Conservation (phyloP, 2,888 invertebrate genomes). For the Apotomis betuletana region DNA sequence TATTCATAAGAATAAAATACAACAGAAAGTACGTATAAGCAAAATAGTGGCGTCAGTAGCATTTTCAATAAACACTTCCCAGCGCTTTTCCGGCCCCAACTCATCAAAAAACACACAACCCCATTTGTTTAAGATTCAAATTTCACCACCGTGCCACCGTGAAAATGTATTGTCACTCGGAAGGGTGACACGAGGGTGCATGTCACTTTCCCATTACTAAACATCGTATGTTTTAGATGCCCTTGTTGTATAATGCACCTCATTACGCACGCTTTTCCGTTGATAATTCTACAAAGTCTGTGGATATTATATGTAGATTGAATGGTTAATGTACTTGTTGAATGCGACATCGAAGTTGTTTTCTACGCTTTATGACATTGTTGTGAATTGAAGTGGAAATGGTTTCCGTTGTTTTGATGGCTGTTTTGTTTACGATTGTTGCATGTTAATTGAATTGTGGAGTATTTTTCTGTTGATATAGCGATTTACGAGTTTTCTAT, state of each 20-base stretch:
- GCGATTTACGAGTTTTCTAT: too few relatives aligned
- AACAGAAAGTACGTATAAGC: not conserved
- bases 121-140: slow-evolving; percentile 11
- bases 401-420: slow-evolving; percentile 32
- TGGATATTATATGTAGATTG: not conserved
- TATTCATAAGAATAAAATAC: not conserved
- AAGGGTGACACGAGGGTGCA: slow-evolving; percentile 40
- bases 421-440: slow-evolving; percentile 15
- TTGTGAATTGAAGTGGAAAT: slow-evolving; percentile 31
- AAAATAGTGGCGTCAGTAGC: not conserved
- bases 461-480: not conserved
- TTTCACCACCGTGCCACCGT: slow-evolving; percentile 10
- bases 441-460: slow-evolving; percentile 10
- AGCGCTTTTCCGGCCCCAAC: not conserved
- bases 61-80: slow-evolving; percentile 15
- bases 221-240: not conserved
- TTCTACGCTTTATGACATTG: slow-evolving; percentile 38
- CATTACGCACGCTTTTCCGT: not conserved
- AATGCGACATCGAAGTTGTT: slow-evolving; percentile 33
- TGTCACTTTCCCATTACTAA: slow-evolving; percentile 3
- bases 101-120: not conserved
- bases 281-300: not conserved
- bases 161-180: slow-evolving; percentile 39
- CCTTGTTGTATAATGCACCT: not conserved
- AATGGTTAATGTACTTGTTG: slow-evolving; percentile 30